Base-by-base conservation (phyloP, 2,113 vertebrate species). In the Perognathus longimembris region DNA sequence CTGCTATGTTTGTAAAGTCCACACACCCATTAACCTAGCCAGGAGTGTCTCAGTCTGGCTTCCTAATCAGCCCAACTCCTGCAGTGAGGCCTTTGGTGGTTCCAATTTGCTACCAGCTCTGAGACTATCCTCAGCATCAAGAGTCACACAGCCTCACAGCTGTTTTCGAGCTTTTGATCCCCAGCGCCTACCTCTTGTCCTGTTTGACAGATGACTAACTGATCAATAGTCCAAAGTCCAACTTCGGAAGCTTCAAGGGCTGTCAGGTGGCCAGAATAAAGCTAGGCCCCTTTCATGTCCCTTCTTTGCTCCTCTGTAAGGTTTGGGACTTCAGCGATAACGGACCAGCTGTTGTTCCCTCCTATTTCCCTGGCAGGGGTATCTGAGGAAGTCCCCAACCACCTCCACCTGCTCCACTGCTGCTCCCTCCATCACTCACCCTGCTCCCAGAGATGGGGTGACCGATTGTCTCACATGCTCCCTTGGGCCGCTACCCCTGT, bases 211-310 rank as follows among this genome's bases (percentile, higher is more conserved):
- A 2, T 45, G 70, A 73, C 89, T 81, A 17, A 50, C 22, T 38
- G 87, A 67, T 50, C 7, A 20, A 59, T 66, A 76, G 32, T 63
- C 81, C 82, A 74, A 45, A 92, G 86, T 59, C 22, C 63, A 85
- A 40, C 59, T 80, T 20, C 3, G 45, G 71, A 73, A 30, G 32
- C 70, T 76, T 26, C n/a, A 1, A 1, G 20, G 21, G 45, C 70
- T 61, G 24, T 63, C n/a, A 26, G 14, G 54, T 59, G 14, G 0
- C 28, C 26, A 7, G 38, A 73, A 74, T 34, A 57, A 42, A 77
- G 36, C 45, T 50, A 61, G 82, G 26, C 22, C 36, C 24, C 73
- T 32, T 40, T 45, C 32, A 26, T n/a, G n/a, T 11, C 15, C 26
- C 28, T 26, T n/a, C 70, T 54, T 32, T 67, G 76, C 21, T 69